phyloP scores from a whole-genome alignment of 92 coral and sea anemone species.

The Parazoanthus swiftii region DNA sequence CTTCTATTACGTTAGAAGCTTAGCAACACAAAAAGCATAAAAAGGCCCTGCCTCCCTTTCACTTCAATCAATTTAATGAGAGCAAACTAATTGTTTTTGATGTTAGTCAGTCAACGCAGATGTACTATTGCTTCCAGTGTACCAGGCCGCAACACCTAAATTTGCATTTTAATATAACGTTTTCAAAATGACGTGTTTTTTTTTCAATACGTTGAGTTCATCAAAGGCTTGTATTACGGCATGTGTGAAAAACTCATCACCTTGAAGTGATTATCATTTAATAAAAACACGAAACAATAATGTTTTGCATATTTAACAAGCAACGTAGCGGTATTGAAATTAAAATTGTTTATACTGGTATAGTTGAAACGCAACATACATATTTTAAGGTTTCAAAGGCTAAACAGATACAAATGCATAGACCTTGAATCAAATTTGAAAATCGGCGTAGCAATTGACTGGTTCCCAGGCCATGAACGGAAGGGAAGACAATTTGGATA shows the following conservation, averaged over 20 bases:
- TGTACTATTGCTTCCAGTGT: background rate
- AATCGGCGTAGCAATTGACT: no score
- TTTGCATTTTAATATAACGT: background rate
- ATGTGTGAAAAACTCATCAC: background rate
- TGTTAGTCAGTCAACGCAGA: background rate
- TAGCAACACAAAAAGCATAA: constrained; percentile 6
- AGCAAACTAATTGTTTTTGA: background rate
- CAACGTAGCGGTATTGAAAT: no score
- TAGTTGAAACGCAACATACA: no score
- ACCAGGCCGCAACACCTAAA: background rate
- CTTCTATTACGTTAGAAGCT: background rate
- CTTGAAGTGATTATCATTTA: background rate
- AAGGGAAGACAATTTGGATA: no score
- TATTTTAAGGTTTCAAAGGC: no score
- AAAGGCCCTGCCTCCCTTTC: background rate
- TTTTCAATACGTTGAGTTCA: background rate
- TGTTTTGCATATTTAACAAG: background rate
- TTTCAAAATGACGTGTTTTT: background rate
- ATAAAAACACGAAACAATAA: background rate
- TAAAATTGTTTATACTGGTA: no score
- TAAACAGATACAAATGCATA: no score
- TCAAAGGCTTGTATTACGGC: background rate
- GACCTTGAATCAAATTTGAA: no score
- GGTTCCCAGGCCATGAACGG: no score
- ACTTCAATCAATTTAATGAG: background rate